phyloP scores from a whole-genome alignment of 2,888 invertebrate species.

The Ernsta delagoae region DNA sequence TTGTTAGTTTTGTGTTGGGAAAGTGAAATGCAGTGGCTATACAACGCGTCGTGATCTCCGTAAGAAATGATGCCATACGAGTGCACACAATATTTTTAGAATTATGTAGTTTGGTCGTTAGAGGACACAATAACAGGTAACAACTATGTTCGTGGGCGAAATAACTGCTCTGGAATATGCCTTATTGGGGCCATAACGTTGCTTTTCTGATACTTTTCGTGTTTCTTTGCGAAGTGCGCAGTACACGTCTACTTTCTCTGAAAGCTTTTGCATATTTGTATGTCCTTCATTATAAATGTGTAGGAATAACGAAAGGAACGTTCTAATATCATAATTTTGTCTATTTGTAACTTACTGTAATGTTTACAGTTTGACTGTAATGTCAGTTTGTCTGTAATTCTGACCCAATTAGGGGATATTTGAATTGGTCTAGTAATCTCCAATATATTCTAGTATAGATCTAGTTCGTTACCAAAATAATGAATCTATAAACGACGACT shows the following conservation, averaged over 20 bases:
- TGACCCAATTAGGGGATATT: neutral
- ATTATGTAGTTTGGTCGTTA: constrained; percentile 76
- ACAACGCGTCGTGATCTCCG: constrained; percentile 46
- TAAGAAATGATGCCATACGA: constrained; percentile 73
- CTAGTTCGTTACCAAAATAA: too few species aligned
- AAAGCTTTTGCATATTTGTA: constrained; percentile 47
- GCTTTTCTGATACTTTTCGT: constrained; percentile 41
- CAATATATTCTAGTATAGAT: neutral
- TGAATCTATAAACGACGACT: too few species aligned
- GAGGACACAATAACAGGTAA: constrained; percentile 75
- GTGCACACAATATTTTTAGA: constrained; percentile 51
- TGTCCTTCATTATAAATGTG: constrained; percentile 56
- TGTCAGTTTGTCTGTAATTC: too few species aligned
- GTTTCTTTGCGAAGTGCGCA: constrained; percentile 41
- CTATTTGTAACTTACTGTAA: neutral
- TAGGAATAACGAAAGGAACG: constrained; percentile 38
- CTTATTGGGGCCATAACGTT: constrained; percentile 43
- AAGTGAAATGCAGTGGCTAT: constrained; percentile 29
- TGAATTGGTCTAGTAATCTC: neutral
- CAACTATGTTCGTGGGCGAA: constrained; percentile 51
- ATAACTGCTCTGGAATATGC: constrained; percentile 41
- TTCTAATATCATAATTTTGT: neutral
- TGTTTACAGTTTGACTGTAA: neutral
- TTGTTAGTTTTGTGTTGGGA: constrained; percentile 37
- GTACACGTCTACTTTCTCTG: constrained; percentile 64